Conservation (phyloP, 2,113 vertebrate species). For the Tamias sibiricus region DNA sequence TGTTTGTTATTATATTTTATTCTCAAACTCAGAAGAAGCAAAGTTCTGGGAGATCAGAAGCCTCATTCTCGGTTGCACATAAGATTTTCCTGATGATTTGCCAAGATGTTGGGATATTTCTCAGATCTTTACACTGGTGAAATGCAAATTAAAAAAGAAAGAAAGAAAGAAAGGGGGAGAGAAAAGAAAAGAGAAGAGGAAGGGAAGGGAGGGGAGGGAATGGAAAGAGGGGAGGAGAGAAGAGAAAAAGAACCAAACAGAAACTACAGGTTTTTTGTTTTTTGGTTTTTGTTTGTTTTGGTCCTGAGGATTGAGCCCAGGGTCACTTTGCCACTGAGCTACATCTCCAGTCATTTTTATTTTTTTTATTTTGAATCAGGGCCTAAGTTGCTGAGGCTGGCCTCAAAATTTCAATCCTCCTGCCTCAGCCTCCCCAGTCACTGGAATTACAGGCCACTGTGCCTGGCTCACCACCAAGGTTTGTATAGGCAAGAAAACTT, state of each 20-base stretch:
- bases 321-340: too few species aligned
- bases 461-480: background rate
- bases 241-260: background rate
- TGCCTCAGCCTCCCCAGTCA: too few species aligned
- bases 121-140: slow-evolving; percentile 16
- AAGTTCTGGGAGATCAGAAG: background rate
- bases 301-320: too few species aligned
- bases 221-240: background rate
- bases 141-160: slow-evolving; percentile 1
- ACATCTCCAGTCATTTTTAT: too few species aligned
- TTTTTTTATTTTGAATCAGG: too few species aligned
- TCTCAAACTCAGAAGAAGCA: background rate
- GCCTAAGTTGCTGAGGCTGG: too few species aligned
- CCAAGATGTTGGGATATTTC: background rate
- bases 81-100: background rate
- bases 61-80: background rate
- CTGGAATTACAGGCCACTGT: too few species aligned
- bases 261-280: background rate
- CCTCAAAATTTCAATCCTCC: too few species aligned
- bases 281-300: too few species aligned
- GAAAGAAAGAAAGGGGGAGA: background rate
- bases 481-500: background rate
- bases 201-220: too few species aligned
- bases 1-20: slow-evolving; percentile 15
- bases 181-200: background rate